Evolutionary conservation across 2,888 invertebrate species (phyloP), one percentile per base, ranked within the genome.

Genomic region (Monopis laevigella): DNA sequence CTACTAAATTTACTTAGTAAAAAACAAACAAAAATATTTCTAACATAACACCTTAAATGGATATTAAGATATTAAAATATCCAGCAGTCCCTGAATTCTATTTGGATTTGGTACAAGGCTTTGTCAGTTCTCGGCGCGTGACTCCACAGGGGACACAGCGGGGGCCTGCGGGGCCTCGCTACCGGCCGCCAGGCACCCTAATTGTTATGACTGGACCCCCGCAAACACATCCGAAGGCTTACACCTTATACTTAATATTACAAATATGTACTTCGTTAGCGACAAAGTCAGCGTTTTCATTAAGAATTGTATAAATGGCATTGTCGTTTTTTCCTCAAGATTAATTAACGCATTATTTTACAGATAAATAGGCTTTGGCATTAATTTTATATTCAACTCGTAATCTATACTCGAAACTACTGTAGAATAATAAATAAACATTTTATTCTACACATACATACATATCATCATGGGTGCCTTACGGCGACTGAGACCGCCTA

Each of bases 21-120:
- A n/a, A n/a, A n/a, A n/a, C n/a, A n/a, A n/a, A n/a, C 10, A 10
- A 24, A 24, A 24, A 24, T 24, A 7, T 7, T 24, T 24, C 24
- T 24, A 24, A 24, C 10, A 13, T n/a, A 13, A 53, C 51, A 58
- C 66, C 62, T 67, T 67, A 66, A 77, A 64, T 59, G 62, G 66
- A 71, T 75, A 78, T 78, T 75, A 75, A 72, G 77, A 71, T 77
- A 75, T 77, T 74, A 77, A 65, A 55, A 72, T 71, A 73, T 70
- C 61, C 60, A 53, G 53, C 47, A 50, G 44, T 44, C 47, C 46
- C 50, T 50, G 27, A 38, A 46, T 46, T 45, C 44, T 38, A 28
- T 40, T 26, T 27, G 40, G 46, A 41, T 42, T 29, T 49, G 51
- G 53, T 56, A 51, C 21, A 18, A 35, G 39, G 29, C 27, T 11